Evolutionary conservation across 2,888 invertebrate genomes (phyloP), one percentile per base, ranked within the genome.

Genomic region (Rhagium mordax): DNA sequence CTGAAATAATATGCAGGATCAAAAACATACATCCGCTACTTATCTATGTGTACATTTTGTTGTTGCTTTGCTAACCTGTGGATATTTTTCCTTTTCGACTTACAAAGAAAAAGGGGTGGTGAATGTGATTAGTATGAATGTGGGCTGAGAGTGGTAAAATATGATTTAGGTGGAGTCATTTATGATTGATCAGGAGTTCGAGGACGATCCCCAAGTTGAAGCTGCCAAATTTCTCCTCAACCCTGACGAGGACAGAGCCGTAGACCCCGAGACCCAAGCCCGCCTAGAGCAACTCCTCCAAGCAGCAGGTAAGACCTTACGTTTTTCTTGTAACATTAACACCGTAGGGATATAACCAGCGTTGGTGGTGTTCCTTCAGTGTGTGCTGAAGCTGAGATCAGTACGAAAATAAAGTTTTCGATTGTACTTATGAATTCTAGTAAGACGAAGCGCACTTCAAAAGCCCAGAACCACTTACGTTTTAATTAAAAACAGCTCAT

Each of bases 231-330:
- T 92, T 87, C 88, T 93, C 78, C 87, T 93, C 79, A 90, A 90
- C 76, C 89, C 91, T 21, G 91, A 90, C 86, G 90, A 92, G 59
- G 93, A 94, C 84, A 89, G 93, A 83, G 90, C 93, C 60, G 94
- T 94, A 76, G 94, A 94, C 87, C 95, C 95, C 57, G 95, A 96
- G 88, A 96, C 96, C 83, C 96, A 96, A 88, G 96, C 95, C 65
- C 91, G 97, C 82, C 92, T 98, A 74, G 97, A 97, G 89, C 97
- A 97, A 79, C 91, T 98, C 80, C 92, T 98, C 79, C 97, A 98
- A 90, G 98, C 97, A 85, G 98, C 98, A 86, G 95, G 93, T 92
- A 88, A 87, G 83, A 65, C 60, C 41, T 21, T 15, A 41, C 27
- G 6, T 24, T 24, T 27, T 33, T 53, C n/a, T 21, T 18, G 6